phyloP scores from a whole-genome alignment of 2,113 vertebrate genomes.

The Pachypanchax playfairii region DNA sequence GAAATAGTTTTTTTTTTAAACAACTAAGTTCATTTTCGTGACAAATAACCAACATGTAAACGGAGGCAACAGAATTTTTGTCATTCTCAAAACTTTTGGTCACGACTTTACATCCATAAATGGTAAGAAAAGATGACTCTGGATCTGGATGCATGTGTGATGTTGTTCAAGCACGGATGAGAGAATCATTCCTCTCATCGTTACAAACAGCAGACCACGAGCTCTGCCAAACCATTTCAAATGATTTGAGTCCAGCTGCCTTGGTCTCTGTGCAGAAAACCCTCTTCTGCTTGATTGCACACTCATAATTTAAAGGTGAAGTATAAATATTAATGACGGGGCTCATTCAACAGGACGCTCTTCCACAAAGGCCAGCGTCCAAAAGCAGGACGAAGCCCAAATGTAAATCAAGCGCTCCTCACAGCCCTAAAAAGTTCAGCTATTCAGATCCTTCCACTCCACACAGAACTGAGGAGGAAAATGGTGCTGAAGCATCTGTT shows the following conservation, averaged over 20 bases:
- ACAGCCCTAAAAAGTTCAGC: conserved; percentile 43
- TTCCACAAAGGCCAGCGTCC: conserved; percentile 5
- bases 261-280: conserved; percentile 43
- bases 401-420: conserved; percentile 26
- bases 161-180: conserved; percentile 45
- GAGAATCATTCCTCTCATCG: conserved; percentile 33
- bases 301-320: conserved; percentile 66
- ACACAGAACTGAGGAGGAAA: not conserved
- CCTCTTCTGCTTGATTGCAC: conserved; percentile 48
- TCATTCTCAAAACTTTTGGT: no score
- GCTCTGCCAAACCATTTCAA: conserved; percentile 16
- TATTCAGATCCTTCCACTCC: conserved; percentile 7
- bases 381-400: conserved; percentile 15
- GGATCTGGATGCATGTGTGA: conserved; percentile 38
- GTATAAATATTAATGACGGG: conserved; percentile 66
- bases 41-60: no score
- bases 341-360: conserved; percentile 48
- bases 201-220: conserved; percentile 58
- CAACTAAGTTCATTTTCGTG: no score
- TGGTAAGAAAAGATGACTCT: conserved; percentile 21
- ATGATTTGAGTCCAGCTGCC: conserved; percentile 27
- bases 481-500: conserved; percentile 33
- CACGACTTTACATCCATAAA: conserved; percentile 65
- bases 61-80: no score
- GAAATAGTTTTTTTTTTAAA: no score